Evolutionary conservation across 2,113 vertebrate genomes (phyloP).

Genomic region (Gasterosteus aculeatus): DNA sequence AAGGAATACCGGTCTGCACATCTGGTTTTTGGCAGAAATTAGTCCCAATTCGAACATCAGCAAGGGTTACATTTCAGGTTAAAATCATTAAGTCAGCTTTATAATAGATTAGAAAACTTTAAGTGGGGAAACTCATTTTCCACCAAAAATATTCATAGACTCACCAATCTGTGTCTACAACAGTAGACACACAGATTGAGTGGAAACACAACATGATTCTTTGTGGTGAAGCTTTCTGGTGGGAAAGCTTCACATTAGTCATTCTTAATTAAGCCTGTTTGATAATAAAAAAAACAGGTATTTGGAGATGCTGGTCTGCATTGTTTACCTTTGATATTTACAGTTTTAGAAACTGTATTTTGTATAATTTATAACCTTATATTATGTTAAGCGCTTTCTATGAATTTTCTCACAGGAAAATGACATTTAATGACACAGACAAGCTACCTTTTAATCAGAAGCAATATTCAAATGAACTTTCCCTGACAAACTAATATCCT

Average conservation of each 20-base stretch:
- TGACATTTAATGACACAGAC: conserved; percentile 10
- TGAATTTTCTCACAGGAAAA: not conserved
- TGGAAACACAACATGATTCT: conserved; percentile 1
- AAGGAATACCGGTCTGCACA: not conserved
- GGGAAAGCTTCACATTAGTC: not conserved
- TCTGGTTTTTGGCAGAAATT: not conserved
- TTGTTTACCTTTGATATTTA: not conserved
- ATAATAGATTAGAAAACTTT: no score
- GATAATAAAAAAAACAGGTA: not conserved
- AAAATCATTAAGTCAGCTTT: not conserved
- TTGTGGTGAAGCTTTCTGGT: not conserved
- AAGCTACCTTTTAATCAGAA: conserved; percentile 33
- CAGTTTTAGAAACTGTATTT: not conserved
- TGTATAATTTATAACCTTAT: not conserved
- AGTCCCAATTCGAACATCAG: not conserved
- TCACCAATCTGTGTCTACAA: no score
- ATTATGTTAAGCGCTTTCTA: not conserved
- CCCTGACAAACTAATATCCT: conserved; percentile 43
- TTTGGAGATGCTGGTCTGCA: not conserved
- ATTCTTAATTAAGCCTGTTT: not conserved
- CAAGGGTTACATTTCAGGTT: not conserved
- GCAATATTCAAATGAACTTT: conserved; percentile 27
- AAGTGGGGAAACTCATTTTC: no score
- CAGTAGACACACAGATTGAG: not conserved
- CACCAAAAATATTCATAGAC: no score